Evolutionary conservation across 2,113 vertebrate genomes (phyloP).

Genomic region (Ovibos moschatus): DNA sequence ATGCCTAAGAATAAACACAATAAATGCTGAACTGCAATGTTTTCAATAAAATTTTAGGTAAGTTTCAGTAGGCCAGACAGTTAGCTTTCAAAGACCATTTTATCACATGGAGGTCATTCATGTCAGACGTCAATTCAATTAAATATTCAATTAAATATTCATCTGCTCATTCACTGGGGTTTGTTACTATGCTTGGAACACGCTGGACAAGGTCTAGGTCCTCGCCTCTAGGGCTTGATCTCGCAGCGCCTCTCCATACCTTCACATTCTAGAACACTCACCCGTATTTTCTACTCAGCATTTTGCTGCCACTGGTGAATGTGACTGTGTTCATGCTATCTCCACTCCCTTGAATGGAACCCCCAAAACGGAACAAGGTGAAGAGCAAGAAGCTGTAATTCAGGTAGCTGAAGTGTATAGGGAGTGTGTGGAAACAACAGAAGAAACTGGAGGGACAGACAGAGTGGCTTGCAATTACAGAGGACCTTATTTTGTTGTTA

Average conservation of each 20-base stretch:
- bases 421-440: background rate
- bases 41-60: background rate
- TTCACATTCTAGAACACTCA: background rate
- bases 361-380: background rate
- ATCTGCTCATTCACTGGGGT: background rate
- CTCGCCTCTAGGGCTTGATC: background rate
- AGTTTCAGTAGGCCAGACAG: background rate
- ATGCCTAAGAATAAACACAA: background rate
- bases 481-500: background rate
- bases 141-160: background rate
- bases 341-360: background rate
- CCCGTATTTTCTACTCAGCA: background rate
- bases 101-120: background rate
- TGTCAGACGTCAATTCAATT: background rate
- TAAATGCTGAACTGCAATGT: background rate
- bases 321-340: background rate
- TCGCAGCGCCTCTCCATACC: background rate
- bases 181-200: background rate
- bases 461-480: background rate
- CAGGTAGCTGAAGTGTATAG: background rate
- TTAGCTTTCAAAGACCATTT: conserved; percentile 31
- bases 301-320: background rate
- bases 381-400: background rate
- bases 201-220: background rate
- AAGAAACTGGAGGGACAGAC: background rate